Evolutionary conservation across 2,113 vertebrate species (phyloP), one percentile per base, ranked within the genome.

Genomic region (Camelus bactrianus): DNA sequence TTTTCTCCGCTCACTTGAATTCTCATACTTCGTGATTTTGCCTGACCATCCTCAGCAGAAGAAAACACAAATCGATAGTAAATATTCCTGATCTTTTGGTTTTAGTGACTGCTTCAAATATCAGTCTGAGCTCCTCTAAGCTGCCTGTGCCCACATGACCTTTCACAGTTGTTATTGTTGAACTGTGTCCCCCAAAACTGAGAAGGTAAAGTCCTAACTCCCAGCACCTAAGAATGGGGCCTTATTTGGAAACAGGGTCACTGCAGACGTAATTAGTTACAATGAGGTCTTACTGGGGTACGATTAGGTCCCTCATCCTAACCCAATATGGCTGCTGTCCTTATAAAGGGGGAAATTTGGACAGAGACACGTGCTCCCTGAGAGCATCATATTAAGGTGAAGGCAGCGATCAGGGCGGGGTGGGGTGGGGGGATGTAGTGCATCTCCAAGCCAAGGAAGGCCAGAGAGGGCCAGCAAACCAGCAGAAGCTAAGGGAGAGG

Each of bases 361-460:
- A 32, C 38, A 10, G 13, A 30, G 86, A n/a, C 19, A 0, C 1
- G 0, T 2, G 16, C 58, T 30, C 20, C 0, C 32, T 35, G 67
- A 75, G 35, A 58, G 12, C 0, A 0, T 9, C 24, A 0, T 0
- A 0, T 8, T 11, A 3, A 11, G 10, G 9, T 2, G 42, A 56
- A 28, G 15, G 32, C 30, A 72, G n/a, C 86, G 26, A 3, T 9
- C 0, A 6, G 22, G 12, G 12, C 22, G 15, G 38, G 38, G 38
- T 42, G 38, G 38, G 38, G 38, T 42, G 38, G 38, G 38, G 38
- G 38, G 38, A 42, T 5, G 38, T 42, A 42, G 13, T 0, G 16
- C 30, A 5, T 6, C 14, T 26, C 8, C 4, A 16, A 30, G 8
- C 26, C 42, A 3, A 3, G 19, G 32, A 12, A 14, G 17, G 3